Evolutionary conservation across 2,888 invertebrate species (phyloP).

Genomic region (Hirtodrosophila trivittata): DNA sequence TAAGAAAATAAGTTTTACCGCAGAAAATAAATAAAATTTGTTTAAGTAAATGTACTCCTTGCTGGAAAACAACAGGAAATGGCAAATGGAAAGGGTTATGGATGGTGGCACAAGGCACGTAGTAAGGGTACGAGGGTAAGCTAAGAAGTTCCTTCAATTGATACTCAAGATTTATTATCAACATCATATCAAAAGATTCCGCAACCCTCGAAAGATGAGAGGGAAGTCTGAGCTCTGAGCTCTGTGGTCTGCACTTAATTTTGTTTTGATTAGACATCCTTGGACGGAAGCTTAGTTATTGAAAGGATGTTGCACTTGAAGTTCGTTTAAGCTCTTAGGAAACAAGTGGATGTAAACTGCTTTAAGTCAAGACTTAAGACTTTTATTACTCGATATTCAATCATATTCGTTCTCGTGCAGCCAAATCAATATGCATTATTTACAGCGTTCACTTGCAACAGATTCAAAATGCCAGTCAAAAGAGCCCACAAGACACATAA

Average conservation of each 20-base stretch:
- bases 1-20: slow-evolving; percentile 60
- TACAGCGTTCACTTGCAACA: slow-evolving; percentile 41
- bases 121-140: too few species aligned
- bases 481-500: slow-evolving; percentile 47
- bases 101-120: neutral
- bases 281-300: slow-evolving; percentile 34
- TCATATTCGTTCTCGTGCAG: neutral
- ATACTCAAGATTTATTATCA: too few species aligned
- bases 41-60: slow-evolving; percentile 42
- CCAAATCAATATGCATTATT: slow-evolving; percentile 55
- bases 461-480: slow-evolving; percentile 59
- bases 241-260: slow-evolving; percentile 30
- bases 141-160: too few species aligned
- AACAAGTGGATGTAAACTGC: too few species aligned
- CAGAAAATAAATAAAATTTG: slow-evolving; percentile 62
- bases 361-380: too few species aligned
- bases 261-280: slow-evolving; percentile 51
- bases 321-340: neutral
- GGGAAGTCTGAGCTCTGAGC: too few species aligned
- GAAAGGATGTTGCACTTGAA: slow-evolving; percentile 10
- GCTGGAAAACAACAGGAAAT: slow-evolving; percentile 60
- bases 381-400: neutral
- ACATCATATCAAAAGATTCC: too few species aligned
- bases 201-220: too few species aligned
- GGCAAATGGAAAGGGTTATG: slow-evolving; percentile 5